These are phyloP conservation scores for Genyomyrus donnyi DNA, from an alignment of 2,113 vertebrate genomes.

Conservation along the genomic window DNA sequence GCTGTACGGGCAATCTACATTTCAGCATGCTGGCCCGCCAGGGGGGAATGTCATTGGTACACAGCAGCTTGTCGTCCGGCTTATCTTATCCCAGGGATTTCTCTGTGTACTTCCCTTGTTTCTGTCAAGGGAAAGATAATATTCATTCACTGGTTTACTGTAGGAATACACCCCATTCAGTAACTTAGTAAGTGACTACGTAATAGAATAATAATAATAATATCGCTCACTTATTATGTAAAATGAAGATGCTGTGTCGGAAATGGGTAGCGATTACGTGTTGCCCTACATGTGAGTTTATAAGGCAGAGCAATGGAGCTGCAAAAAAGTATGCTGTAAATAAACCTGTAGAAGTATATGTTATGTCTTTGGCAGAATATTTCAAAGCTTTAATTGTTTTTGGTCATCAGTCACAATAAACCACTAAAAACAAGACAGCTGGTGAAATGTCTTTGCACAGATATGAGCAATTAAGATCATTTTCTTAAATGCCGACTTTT, in stretches of 20 bases:
- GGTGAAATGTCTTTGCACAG: not conserved
- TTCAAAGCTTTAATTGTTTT: not conserved
- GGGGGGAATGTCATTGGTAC: constrained; percentile 31
- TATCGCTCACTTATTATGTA: not conserved
- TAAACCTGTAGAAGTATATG: not conserved
- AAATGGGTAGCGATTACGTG: not conserved
- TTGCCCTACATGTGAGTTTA: not conserved
- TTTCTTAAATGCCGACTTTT: not conserved
- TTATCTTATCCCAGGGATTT: constrained; percentile 23
- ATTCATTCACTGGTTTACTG: constrained; percentile 12
- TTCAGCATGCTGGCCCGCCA: constrained; percentile 31
- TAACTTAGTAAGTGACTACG: not conserved
- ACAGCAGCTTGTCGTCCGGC: constrained; percentile 21
- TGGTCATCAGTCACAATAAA: not conserved
- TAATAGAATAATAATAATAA: not conserved
- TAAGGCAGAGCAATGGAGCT: not conserved
- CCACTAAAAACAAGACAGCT: not conserved
- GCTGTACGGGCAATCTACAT: constrained; percentile 28
- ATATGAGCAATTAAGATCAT: not conserved
- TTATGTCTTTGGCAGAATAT: not conserved
- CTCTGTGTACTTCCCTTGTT: not conserved
- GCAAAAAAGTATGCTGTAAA: not conserved
- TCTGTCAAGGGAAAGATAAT: constrained; percentile 21
- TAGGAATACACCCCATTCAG: not conserved
- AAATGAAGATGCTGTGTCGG: not conserved